Conservation (phyloP, 2,797 vertebrate genomes). For the Masticophis lateralis region DNA sequence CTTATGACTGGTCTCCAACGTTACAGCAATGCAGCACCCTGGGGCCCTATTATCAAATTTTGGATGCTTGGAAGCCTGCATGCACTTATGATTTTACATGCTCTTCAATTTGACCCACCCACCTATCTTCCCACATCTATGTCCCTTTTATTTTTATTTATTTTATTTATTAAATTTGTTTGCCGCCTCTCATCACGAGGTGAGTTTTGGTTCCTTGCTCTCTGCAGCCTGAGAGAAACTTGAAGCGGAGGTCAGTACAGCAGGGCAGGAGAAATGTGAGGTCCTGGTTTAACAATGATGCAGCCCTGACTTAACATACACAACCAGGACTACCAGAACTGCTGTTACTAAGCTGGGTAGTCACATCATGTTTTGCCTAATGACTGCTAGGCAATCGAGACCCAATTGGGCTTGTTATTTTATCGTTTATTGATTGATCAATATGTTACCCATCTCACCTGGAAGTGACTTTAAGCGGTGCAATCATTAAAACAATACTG, state of each 20-base stretch:
- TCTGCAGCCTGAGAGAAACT: neutral
- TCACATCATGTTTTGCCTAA: neutral
- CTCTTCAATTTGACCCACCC: neutral
- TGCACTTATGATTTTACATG: neutral
- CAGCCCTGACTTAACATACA: neutral
- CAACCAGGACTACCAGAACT: neutral
- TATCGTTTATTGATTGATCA: neutral
- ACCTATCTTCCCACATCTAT: neutral
- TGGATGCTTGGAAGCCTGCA: neutral
- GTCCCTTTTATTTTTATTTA: neutral
- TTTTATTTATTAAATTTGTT: neutral
- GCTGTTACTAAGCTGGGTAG: neutral
- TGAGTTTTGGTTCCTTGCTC: neutral
- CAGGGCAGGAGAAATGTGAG: neutral
- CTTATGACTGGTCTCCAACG: neutral
- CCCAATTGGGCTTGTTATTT: neutral
- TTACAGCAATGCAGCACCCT: neutral
- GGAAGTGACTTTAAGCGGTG: neutral
- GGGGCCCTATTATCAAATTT: neutral
- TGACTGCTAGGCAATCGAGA: neutral
- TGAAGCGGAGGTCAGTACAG: neutral
- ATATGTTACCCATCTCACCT: neutral
- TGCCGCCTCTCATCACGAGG: neutral
- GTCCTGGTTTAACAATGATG: neutral
- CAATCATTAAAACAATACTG: neutral